Base-by-base conservation (phyloP, 1,140 invertebrate genomes). In the Drosophila grimshawi region DNA sequence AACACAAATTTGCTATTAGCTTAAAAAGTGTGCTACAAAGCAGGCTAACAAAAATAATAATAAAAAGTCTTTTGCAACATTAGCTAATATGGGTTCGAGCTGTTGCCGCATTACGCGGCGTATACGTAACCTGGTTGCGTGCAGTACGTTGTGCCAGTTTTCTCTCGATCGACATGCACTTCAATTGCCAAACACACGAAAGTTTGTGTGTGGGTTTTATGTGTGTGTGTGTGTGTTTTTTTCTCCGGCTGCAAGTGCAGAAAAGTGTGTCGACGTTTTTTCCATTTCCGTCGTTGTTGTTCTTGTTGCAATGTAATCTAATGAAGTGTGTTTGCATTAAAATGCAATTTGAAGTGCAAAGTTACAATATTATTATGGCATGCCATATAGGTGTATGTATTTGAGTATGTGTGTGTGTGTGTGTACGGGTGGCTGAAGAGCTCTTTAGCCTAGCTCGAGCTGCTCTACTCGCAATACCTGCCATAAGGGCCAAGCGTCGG, bases 271-370 rank as follows among this genome's bases (percentile, higher is more conserved):
- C 85, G 83, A 83, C 69, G 73, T 52, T 66, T 86, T 81, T 83
- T 77, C 83, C 80, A 88, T 88, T 88, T 83, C 85, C 85, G 79
- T 39, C 37, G 27, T 53, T 46, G 53, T 62, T 70, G 51, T 64
- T 69, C 39, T 75, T 78, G 68, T 63, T 76, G 71, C 71, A 68
- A 48, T 66, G 57, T 69, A 80, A 86, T 88, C 85, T 88, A 88
- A 88, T 88, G 83, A 88, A 88, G 83, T 88, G 83, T 88, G 83
- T 88, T 88, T 88, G 83, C 83, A 88, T 88, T 88, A 88, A 88
- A 88, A 88, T 88, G 85, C 83, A 88, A 88, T 88, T 88, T 88
- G 80, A 88, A 88, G 83, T 88, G 83, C 83, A 83, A 88, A 88
- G 83, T 88, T 88, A 88, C 83, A 88, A 88, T 83, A 86, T 86